A percentile compares a stretch with the other conserved stretches of the same genome.
phyloP scores from a whole-genome alignment of 2,113 vertebrate species.

The Antidorcas marsupialis region DNA sequence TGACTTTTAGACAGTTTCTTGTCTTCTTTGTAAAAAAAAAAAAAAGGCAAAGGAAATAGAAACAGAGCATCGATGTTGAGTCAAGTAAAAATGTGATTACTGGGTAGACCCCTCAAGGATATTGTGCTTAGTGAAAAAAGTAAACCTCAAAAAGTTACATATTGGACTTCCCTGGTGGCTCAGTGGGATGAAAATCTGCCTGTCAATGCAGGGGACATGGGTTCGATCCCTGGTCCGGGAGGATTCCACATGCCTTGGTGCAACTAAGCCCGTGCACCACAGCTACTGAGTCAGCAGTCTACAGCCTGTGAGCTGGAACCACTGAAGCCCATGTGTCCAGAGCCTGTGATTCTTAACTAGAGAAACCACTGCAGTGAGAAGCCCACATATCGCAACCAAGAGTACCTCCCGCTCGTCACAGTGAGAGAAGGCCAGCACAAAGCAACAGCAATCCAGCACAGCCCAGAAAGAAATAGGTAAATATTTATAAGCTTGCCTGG shows the following conservation, averaged over 20 bases:
- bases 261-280: not conserved
- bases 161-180: not conserved
- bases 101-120: not conserved
- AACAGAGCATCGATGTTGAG: not conserved
- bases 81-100: not conserved
- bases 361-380: not conserved
- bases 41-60: not conserved
- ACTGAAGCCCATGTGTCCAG: not conserved
- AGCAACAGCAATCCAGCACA: not conserved
- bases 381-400: not conserved
- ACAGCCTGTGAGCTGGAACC: not conserved
- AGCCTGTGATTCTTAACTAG: not conserved
- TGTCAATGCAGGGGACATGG: not conserved
- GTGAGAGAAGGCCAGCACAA: not conserved
- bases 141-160: not conserved
- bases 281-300: not conserved
- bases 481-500: not conserved
- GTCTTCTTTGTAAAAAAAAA: not conserved
- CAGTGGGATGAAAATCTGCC: not conserved
- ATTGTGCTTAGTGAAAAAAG: not conserved
- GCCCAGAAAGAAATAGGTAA: not conserved
- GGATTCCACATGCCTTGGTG: not conserved
- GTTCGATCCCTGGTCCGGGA: not conserved
- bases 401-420: accelerated
- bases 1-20: not conserved